phyloP scores from a whole-genome alignment of 2,888 invertebrate species.

The Margaritifera margaritifera region DNA sequence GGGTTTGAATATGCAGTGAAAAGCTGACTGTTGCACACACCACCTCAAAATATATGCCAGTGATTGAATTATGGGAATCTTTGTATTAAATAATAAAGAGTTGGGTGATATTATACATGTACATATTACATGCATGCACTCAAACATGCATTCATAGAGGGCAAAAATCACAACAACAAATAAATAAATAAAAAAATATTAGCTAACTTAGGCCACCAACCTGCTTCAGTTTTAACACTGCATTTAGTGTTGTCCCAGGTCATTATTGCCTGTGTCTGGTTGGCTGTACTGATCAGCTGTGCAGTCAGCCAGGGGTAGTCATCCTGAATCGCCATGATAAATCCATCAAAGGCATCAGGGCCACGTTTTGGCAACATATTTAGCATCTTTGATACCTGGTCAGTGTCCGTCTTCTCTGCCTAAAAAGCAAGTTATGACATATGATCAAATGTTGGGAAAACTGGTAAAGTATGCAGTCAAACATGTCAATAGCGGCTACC shows the following conservation, averaged over 20 bases:
- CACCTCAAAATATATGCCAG: no score
- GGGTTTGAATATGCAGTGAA: no score
- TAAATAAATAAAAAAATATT: neutral
- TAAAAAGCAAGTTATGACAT: constrained; percentile 8
- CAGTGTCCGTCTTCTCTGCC: constrained; percentile 50
- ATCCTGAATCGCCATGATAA: constrained; percentile 46
- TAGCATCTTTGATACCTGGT: constrained; percentile 52
- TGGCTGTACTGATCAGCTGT: constrained; percentile 30
- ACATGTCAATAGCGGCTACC: no score
- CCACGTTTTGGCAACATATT: constrained; percentile 55
- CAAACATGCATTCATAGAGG: no score
- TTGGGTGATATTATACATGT: no score
- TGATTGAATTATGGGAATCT: no score
- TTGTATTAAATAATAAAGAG: no score
- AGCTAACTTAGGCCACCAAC: neutral
- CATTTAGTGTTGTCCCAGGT: constrained; percentile 1
- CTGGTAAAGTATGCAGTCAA: no score
- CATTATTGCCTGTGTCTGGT: constrained; percentile 13
- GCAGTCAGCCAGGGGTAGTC: constrained; percentile 58
- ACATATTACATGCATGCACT: no score
- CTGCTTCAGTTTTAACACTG: constrained; percentile 16
- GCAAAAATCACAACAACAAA: no score
- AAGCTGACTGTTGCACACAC: no score
- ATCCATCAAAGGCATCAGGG: constrained; percentile 55
- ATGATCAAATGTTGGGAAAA: no score